Percentiles rank a stretch among this genome's conserved stretches.
phyloP scores from a whole-genome alignment of 2,888 invertebrate genomes.

The Protonemura montana region DNA sequence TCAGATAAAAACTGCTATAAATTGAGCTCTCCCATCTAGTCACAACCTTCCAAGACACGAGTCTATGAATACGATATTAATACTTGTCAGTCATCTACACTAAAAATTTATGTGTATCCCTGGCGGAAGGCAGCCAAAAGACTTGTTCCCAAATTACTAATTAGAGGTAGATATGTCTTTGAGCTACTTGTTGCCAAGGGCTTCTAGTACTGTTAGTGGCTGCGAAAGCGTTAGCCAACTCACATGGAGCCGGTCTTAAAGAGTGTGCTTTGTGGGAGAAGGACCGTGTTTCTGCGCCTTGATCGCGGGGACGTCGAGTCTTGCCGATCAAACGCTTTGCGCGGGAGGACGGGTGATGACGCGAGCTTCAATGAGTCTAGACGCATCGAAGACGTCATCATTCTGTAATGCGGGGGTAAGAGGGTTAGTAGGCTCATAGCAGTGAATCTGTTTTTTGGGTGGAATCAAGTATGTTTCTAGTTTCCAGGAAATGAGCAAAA shows the following conservation, averaged over 20 bases:
- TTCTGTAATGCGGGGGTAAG: not conserved
- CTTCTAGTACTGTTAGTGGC: not conserved
- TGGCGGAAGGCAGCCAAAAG: not conserved
- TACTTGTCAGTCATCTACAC: not conserved
- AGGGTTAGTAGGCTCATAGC: too few relatives aligned
- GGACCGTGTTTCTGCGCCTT: slow-evolving; percentile 50
- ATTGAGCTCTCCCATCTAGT: not conserved
- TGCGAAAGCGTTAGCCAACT: slow-evolving; percentile 48
- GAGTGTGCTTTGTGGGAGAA: slow-evolving; percentile 51
- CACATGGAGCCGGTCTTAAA: slow-evolving; percentile 55
- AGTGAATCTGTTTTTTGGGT: too few relatives aligned
- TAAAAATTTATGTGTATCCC: too few relatives aligned
- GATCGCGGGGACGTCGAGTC: slow-evolving; percentile 54
- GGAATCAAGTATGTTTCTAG: too few relatives aligned
- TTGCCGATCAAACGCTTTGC: slow-evolving; percentile 55
- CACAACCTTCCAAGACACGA: not conserved
- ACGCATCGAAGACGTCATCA: slow-evolving; percentile 43
- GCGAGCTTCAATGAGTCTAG: slow-evolving; percentile 19
- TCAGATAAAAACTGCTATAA: not conserved
- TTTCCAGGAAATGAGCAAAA: too few relatives aligned
- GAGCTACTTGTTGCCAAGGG: not conserved
- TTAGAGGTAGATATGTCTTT: not conserved
- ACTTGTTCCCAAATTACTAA: not conserved
- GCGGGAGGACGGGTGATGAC: slow-evolving; percentile 54
- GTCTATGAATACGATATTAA: not conserved